Evolutionary conservation across 2,888 invertebrate species (phyloP), one percentile per base, ranked within the genome.

Genomic region (Elgonia sp.): DNA sequence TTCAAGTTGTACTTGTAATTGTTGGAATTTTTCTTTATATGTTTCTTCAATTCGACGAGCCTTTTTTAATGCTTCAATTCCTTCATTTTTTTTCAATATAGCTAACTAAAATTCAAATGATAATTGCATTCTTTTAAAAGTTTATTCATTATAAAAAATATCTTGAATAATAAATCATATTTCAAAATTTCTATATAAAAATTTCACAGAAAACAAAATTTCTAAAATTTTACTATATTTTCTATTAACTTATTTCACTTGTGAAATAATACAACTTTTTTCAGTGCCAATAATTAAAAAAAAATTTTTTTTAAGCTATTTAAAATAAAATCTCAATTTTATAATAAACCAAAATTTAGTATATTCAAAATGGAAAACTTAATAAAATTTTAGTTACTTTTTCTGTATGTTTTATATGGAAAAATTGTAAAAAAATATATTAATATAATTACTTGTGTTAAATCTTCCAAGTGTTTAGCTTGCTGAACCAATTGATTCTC

Each of bases 381-480:
- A n/a, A 29, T 29, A 29, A 29, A 29, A 3, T 3, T 3, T 5
- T 29, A 29, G 5, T 5, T 29, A 29, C 5, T 29, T 29, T 29
- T 29, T 29, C 29, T 29, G 29, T 7, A 1, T 46, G 2, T 46
- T 46, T 46, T 1, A 46, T 46, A 10, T 2, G 2, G 2, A 46
- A 7, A 46, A 46, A 46, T 14, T 10, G 12, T 46, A 6, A 9
- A 20, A 57, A 21, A 16, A n/a, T n/a, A 57, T 57, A 29, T 29
- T 29, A 29, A 29, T 29, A 29, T 46, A 16, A 67, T 86, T 88
- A 93, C 94, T 89, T 93, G 92, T 39, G 94, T 94, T 21, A 94
- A 90, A 55, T 91, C 90, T 80, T 94, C 93, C 20, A 94, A 89
- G 87, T 94, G 93, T 89, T 93, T 94, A 10, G 94, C 94, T 53